These are phyloP conservation scores for Trachops cirrhosus DNA, from an alignment of 2,797 vertebrate genomes.

Conservation along the genomic window DNA sequence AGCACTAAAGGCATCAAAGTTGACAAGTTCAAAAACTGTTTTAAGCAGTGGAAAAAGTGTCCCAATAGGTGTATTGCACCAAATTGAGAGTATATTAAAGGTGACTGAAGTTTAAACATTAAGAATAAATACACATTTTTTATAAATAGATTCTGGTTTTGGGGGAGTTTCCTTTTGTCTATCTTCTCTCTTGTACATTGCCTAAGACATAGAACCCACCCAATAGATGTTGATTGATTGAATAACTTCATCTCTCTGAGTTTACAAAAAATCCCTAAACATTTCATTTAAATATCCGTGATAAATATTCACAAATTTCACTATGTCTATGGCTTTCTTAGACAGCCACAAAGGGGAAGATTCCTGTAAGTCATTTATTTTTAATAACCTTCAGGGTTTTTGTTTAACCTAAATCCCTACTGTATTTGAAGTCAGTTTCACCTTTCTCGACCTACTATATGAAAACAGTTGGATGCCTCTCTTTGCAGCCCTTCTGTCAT, in stretches of 20 bases:
- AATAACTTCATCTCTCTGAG: background rate
- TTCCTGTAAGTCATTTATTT: background rate
- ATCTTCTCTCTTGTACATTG: rapidly evolving
- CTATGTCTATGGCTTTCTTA: background rate
- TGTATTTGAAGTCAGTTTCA: constrained; percentile 17
- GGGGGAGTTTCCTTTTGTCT: background rate
- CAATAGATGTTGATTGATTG: background rate
- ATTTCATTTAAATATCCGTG: background rate
- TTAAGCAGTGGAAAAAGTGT: background rate
- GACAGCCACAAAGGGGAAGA: background rate
- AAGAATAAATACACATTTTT: background rate
- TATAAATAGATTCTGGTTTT: background rate
- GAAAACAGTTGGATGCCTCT: background rate
- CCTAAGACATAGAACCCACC: background rate
- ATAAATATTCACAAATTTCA: background rate
- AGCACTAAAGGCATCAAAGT: background rate
- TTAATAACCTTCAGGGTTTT: background rate
- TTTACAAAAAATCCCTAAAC: background rate
- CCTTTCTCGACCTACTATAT: background rate
- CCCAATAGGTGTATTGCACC: background rate
- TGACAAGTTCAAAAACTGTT: background rate
- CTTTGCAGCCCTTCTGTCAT: background rate
- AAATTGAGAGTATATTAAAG: background rate
- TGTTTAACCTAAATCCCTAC: background rate
- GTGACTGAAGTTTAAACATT: background rate